Evolutionary conservation across 2,797 vertebrate species (phyloP), one percentile per base, ranked within the genome.

Genomic region (Platalea minor): DNA sequence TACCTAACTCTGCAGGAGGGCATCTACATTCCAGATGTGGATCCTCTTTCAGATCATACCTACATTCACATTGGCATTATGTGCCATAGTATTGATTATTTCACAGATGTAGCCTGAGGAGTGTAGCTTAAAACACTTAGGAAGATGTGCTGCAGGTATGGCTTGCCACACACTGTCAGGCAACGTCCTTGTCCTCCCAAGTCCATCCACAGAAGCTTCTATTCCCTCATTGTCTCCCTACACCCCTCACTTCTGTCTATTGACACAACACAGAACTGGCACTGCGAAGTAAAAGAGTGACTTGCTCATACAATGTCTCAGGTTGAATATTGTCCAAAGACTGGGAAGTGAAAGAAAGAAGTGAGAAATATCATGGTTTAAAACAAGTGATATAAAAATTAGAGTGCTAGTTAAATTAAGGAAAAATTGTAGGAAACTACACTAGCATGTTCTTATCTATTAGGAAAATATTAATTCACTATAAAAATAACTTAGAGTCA

Each of bases 11-110:
- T 69, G 72, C 95, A 96, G 95, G 95, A 94, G 93, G 84, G 75
- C 88, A 89, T 94, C 87, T 78, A 95, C 48, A 69, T 91, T 95
- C 95, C 95, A 96, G 95, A 96, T 96, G 95, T 85, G 68, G 64
- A 89, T 95, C 64, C 39, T 76, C 31, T 43, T 74, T 96, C 70
- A 70, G 14, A 70, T 79, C 72, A 65, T 43, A 48, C 29, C 23
- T 60, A n/a, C 29, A 54, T 80, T 83, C 50, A 63, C 54, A 31
- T 4, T 85, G 75, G 23, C 39, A 57, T 68, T 84, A 65, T 2
- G 0, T 88, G 53, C 31, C 28, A 13, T 11, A 86, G 59, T 43
- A 37, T 75, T 85, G 45, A 19, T 61, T 85, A 4, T 81, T 93
- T 94, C n/a, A 57, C 80, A 81, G 35, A 46, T 23, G 46, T 39